Conservation (phyloP, 1,140 invertebrate species). For the Pseudoatta argentina region DNA sequence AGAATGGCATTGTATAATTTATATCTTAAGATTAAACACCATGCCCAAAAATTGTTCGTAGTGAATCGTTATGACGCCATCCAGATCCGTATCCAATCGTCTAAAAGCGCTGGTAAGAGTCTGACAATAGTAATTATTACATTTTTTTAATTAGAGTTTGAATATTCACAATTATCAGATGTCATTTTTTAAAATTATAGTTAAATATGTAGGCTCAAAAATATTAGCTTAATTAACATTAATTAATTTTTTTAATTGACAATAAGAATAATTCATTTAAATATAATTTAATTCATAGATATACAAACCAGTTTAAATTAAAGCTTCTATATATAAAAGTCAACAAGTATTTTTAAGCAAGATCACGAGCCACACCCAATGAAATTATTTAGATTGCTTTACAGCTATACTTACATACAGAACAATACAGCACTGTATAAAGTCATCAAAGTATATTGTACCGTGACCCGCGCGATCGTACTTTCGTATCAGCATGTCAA, state of each 20-base stretch:
- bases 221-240: neutral
- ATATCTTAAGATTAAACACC: conserved; percentile 97
- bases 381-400: conserved; percentile 10
- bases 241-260: conserved; percentile 32
- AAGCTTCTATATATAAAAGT: neutral
- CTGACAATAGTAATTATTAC: conserved; percentile 84
- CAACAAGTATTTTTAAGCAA: neutral
- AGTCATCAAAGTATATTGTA: conserved; percentile 98
- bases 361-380: neutral
- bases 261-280: conserved; percentile 8
- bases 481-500: conserved; percentile 94
- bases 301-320: neutral
- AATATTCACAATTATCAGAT: neutral
- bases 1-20: conserved; percentile 68
- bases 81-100: conserved; percentile 96
- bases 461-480: conserved; percentile 97
- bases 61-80: conserved; percentile 98
- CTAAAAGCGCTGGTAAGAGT: conserved; percentile 96
- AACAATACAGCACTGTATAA: conserved; percentile 98
- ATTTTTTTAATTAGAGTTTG: conserved; percentile 88
- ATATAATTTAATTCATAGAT: neutral
- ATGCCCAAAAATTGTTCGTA: conserved; percentile 99
- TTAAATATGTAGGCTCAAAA: neutral
- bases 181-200: neutral
- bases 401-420: conserved; percentile 92